A percentile compares a stretch with the other conserved stretches of the same genome.
Conservation (phyloP, 92 coral and sea anemone genomes). For the Heteractis magnifica region DNA sequence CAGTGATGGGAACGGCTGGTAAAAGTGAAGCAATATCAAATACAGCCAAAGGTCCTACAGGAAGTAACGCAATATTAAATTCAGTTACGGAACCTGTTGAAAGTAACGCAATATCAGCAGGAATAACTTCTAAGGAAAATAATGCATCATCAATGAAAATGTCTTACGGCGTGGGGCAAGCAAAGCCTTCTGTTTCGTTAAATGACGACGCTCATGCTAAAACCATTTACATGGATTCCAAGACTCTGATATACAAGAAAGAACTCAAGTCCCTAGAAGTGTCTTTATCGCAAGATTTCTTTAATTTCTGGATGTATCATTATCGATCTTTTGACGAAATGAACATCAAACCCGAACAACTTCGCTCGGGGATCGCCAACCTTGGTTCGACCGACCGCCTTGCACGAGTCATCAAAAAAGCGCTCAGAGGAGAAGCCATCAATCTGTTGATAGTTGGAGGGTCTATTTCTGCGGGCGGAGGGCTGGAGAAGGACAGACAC, state of each 20-base stretch:
- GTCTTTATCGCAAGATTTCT: slow-evolving; percentile 68
- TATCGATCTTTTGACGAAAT: slow-evolving; percentile 74
- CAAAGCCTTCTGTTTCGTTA: neutral
- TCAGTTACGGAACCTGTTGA: neutral
- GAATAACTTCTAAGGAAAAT: neutral
- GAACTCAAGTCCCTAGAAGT: slow-evolving; percentile 63
- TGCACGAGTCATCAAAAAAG: slow-evolving; percentile 61
- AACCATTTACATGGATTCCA: slow-evolving; percentile 7
- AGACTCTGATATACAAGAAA: slow-evolving; percentile 33
- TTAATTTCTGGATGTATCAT: slow-evolving; percentile 87
- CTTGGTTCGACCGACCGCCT: slow-evolving; percentile 80
- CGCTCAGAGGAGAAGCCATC: slow-evolving; percentile 65
- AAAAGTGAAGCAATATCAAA: slow-evolving; percentile 7
- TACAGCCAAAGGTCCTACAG: neutral
- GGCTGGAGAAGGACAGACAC: slow-evolving; percentile 85
- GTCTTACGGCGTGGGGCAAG: neutral
- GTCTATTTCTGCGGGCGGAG: slow-evolving; percentile 98
- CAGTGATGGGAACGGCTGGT: neutral
- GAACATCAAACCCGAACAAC: slow-evolving; percentile 76
- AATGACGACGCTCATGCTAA: neutral
- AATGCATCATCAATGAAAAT: neutral
- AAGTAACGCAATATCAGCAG: slow-evolving; percentile 2
- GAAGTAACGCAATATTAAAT: slow-evolving; percentile 27
- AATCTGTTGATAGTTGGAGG: slow-evolving; percentile 86
- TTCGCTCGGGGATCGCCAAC: slow-evolving; percentile 79